Base-by-base conservation (phyloP, 2,888 invertebrate species). In the Dryocosmus kuriphilus region DNA sequence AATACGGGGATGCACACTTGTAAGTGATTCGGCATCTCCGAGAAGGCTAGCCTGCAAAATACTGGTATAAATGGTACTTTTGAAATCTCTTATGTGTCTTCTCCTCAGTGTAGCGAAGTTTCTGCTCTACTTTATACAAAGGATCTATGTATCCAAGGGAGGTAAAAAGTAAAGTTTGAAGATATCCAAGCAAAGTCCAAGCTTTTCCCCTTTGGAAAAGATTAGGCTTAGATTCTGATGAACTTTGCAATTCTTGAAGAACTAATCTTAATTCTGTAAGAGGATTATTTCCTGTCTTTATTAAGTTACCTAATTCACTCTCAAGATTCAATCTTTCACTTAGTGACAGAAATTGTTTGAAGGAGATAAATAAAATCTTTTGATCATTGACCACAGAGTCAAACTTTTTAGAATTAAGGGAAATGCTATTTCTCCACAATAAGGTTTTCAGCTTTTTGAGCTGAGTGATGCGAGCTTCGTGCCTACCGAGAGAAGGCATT, bases 51-150 rank as follows among this genome's bases (percentile, higher is more conserved):
- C 91, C 79, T 94, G 93, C 73, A 94, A 90, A 79, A 94, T 93
- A 81, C 95, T 95, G 24, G 93, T 92, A 14, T 93, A 92, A 11
- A 94, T 91, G 67, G 95, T 89, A 14, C 92, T 92, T 16, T 93
- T 92, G 51, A 95, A 93, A 86, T 94, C 94, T 27, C 91, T 89
- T 3, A 96, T 94, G 89, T 97, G 96, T 85, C n/a, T n/a, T n/a
- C n/a, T 96, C 94, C 32, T 93, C 90, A 19, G 95, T 92, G 83
- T 97, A 96, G 63, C 94, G 91, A 14, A 95, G 93, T 91, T 96
- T 96, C 0, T 97, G 90, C 0, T 94, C 93, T 82, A 95, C 94
- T 90, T 97, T 97, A 78, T 96, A 94, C 0, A 97, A 95, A 0
- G 98, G 97, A 92, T 98, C 98, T 7, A 98, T 95, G 0, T 86